Evolutionary conservation across 2,113 vertebrate genomes (phyloP).

Genomic region (Scartelaos histophorus): DNA sequence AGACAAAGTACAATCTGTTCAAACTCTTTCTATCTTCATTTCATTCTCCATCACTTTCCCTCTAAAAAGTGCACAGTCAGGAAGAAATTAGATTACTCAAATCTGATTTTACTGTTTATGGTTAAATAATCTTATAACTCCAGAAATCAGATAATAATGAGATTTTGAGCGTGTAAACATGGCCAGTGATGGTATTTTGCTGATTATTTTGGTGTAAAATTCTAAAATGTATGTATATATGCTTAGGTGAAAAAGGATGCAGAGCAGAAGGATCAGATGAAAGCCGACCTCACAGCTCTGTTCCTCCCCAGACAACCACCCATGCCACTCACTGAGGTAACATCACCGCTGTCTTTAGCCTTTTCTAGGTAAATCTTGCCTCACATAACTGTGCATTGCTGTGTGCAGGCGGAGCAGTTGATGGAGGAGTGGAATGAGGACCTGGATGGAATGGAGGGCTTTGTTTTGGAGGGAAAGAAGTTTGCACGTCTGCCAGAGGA

Average conservation of each 20-base stretch:
- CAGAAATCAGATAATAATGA: no score
- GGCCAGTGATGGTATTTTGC: not conserved
- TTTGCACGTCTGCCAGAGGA: slow-evolving; percentile 94
- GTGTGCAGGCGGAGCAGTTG: slow-evolving; percentile 85
- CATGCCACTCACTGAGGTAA: slow-evolving; percentile 90
- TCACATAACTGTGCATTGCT: not conserved
- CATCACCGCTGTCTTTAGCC: not conserved
- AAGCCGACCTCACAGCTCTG: slow-evolving; percentile 93
- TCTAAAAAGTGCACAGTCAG: no score
- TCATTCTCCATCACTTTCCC: no score
- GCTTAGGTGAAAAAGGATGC: slow-evolving; percentile 85
- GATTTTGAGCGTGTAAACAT: not conserved
- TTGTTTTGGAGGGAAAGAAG: slow-evolving; percentile 95
- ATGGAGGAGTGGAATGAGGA: slow-evolving; percentile 99
- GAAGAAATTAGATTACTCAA: no score
- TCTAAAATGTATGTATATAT: not conserved
- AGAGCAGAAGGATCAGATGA: slow-evolving; percentile 94
- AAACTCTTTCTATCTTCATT: no score
- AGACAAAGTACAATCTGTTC: no score
- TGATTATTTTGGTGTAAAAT: not conserved
- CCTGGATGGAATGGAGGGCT: slow-evolving; percentile 97
- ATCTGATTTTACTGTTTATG: no score
- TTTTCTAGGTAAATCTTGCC: not conserved
- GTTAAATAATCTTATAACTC: no score
- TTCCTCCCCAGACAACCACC: slow-evolving; percentile 92